Evolutionary conservation across 2,113 vertebrate genomes (phyloP).

Genomic region (Lasiurus borealis): DNA sequence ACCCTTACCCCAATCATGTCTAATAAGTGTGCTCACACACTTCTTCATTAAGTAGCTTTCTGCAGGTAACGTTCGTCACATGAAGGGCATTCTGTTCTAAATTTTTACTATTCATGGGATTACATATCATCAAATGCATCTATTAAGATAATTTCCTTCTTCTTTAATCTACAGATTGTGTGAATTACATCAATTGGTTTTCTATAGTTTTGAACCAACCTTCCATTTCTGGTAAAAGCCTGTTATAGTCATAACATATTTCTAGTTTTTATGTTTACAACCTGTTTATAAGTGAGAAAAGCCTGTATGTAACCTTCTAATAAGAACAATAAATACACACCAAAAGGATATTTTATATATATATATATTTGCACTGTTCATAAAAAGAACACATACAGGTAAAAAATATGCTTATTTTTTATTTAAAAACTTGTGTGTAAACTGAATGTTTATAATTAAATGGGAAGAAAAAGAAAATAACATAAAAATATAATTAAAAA

Average conservation of each 20-base stretch:
- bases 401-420: neutral
- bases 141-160: neutral
- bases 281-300: neutral
- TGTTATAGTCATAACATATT: neutral
- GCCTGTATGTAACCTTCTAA: neutral
- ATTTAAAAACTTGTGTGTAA: neutral
- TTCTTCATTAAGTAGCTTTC: neutral
- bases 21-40: neutral
- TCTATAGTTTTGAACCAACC: constrained; percentile 29
- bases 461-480: too few relatives aligned
- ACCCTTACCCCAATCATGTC: neutral
- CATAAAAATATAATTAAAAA: neutral
- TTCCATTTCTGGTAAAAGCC: constrained; percentile 15
- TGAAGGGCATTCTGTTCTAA: neutral
- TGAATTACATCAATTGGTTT: neutral
- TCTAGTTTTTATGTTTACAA: constrained; percentile 7
- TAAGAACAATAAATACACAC: neutral
- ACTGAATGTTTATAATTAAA: neutral
- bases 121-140: neutral
- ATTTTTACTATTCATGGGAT: neutral
- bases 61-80: neutral
- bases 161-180: neutral
- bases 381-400: neutral
- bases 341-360: neutral
- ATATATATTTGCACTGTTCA: neutral